These are phyloP conservation scores for Scomber scombrus DNA, from an alignment of 2,113 vertebrate species.

Conservation along the genomic window DNA sequence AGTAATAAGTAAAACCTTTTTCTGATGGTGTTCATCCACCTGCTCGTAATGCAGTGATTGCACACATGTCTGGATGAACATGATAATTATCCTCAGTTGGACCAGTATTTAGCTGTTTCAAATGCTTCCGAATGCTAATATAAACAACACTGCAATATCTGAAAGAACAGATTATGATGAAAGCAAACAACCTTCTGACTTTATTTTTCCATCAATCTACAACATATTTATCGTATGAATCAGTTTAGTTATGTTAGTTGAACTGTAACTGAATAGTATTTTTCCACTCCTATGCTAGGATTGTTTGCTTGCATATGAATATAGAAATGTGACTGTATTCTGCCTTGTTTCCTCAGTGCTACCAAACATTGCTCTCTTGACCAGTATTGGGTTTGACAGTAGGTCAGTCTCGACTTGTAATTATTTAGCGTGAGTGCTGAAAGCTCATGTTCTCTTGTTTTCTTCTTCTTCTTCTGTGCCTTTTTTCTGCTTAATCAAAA, in stretches of 20 bases:
- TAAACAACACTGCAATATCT: constrained; percentile 24
- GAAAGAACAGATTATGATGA: constrained; percentile 9
- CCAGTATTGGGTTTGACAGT: constrained; percentile 57
- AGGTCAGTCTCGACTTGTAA: constrained; percentile 73
- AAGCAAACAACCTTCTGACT: constrained; percentile 10
- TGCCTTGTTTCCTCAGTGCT: constrained; percentile 47
- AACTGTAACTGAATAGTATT: constrained; percentile 47
- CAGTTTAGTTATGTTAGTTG: constrained; percentile 44
- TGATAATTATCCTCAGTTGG: constrained; percentile 32
- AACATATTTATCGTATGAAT: constrained; percentile 16
- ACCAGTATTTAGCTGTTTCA: constrained; percentile 35
- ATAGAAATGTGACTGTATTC: constrained; percentile 56
- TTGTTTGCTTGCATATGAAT: constrained; percentile 59
- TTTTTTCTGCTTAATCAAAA: constrained; percentile 43
- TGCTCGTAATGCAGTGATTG: neutral
- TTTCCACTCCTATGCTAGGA: constrained; percentile 31
- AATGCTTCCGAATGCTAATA: constrained; percentile 46
- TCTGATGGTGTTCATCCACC: neutral
- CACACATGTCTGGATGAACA: neutral
- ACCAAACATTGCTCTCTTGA: constrained; percentile 18
- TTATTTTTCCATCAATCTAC: constrained; percentile 22
- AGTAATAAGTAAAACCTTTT: neutral
- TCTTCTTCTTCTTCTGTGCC: constrained; percentile 65
- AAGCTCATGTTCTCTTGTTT: constrained; percentile 28
- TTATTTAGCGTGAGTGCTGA: constrained; percentile 24